phyloP scores from a whole-genome alignment of 2,888 invertebrate genomes.

The Brachypalpus laphriformis region DNA sequence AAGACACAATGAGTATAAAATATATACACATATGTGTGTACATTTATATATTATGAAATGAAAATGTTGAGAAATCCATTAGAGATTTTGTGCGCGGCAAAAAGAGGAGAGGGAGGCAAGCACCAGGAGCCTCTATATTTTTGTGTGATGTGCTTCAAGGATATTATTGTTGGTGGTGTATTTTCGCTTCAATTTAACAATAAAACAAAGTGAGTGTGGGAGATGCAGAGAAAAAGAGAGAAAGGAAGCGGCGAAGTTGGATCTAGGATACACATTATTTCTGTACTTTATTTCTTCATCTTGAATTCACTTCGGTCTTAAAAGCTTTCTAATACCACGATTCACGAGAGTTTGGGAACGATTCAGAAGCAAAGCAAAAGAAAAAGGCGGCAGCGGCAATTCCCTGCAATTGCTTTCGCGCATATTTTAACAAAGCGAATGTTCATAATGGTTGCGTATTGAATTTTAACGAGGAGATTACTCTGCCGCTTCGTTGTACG shows the following conservation, averaged over 20 bases:
- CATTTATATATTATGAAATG: constrained; percentile 61
- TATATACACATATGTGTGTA: constrained; percentile 2
- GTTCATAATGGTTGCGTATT: constrained; percentile 74
- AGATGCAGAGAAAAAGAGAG: background rate
- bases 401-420: constrained; percentile 73
- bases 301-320: constrained; percentile 71
- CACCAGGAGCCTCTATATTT: constrained; percentile 61
- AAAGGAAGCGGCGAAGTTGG: constrained; percentile 27
- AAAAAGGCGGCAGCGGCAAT: constrained; percentile 56
- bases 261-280: constrained; percentile 72
- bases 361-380: constrained; percentile 37
- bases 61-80: constrained; percentile 71
- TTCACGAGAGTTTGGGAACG: constrained; percentile 26
- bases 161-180: constrained; percentile 70
- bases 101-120: background rate
- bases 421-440: constrained; percentile 74
- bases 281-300: constrained; percentile 73
- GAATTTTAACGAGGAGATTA: constrained; percentile 73
- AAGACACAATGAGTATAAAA: constrained; percentile 54
- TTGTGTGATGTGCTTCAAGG: constrained; percentile 67
- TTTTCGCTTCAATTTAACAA: constrained; percentile 71
- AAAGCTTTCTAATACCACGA: constrained; percentile 70
- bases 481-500: constrained; percentile 32
- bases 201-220: constrained; percentile 65
- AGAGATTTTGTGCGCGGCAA: constrained; percentile 54